These are phyloP conservation scores for Xiphias gladius DNA, from an alignment of 2,113 vertebrate genomes.

Conservation along the genomic window DNA sequence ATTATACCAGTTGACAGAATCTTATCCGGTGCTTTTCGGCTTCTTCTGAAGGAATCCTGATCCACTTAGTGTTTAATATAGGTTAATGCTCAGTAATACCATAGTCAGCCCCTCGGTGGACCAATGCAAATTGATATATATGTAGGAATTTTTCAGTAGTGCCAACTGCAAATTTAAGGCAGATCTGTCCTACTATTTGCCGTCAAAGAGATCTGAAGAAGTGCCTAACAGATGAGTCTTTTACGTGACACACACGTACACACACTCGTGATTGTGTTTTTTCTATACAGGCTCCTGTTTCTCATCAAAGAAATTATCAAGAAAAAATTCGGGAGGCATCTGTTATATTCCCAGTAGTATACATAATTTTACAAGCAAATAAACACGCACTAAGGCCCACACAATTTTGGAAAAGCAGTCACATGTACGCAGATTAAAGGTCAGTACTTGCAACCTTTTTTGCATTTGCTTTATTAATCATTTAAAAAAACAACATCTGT, in stretches of 20 bases:
- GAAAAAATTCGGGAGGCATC: not conserved
- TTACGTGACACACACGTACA: constrained; percentile 1
- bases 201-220: constrained; percentile 24
- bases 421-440: constrained; percentile 49
- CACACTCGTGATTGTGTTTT: not conserved
- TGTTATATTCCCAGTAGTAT: constrained; percentile 5
- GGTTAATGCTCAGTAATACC: not conserved
- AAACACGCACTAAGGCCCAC: not conserved
- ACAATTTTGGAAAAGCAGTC: not conserved
- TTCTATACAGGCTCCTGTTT: constrained; percentile 16
- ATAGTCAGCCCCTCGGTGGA: not conserved
- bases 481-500: not conserved
- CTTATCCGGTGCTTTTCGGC: not conserved
- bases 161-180: constrained; percentile 11
- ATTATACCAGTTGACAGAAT: not conserved
- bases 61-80: not conserved
- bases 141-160: not conserved
- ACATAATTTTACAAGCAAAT: not conserved
- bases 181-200: not conserved
- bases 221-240: not conserved
- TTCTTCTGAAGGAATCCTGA: constrained; percentile 9
- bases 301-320: constrained; percentile 21
- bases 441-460: constrained; percentile 37
- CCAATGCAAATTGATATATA: constrained; percentile 11
- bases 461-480: constrained; percentile 20